Base-by-base conservation (phyloP, 2,888 invertebrate species). In the Thera obeliscata region DNA sequence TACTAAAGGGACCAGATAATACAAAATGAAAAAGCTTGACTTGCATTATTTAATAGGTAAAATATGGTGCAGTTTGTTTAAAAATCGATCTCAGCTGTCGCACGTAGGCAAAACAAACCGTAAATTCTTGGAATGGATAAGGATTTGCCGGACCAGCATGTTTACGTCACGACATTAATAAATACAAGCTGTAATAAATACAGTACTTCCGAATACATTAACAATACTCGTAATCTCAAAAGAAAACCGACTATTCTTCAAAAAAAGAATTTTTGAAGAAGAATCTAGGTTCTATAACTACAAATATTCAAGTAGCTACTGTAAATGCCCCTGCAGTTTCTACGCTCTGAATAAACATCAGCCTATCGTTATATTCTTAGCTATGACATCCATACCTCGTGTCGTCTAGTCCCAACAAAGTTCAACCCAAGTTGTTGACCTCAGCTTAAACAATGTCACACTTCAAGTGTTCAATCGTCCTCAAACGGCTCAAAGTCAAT, bases 381-480 rank as follows among this genome's bases (percentile, higher is more conserved):
- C 36, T 55, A n/a, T 36, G 35, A 36, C 55, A 9, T 2, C 6
- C 33, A 8, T 52, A 2, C 33, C 36, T 35, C 2, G 55, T n/a
- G 56, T 56, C 56, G 3, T 56, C n/a, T 36, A 41, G 5, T 36
- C 12, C 38, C 33, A 66, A 38, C 48, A 66, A 46, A 65, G 65
- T 65, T 65, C 65, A 65, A 55, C 33, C 48, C 52, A 58, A 56
- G 65, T 61, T 65, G 59, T 65, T 69, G 62, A 69, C 65, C 69
- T 59, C 22, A 41, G 36, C 55, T 11, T 55, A n/a, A 56, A 56
- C 56, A 56, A 36, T 49, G 61, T 54, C 56, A 61, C 50, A 57
- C 50, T 36, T 55, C n/a, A 57, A 57, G 46, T 43, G 41, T 50
- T 52, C 61, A 52, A 36, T 46, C 61, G 52, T 56, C 52, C 46